A percentile compares a stretch with the other conserved stretches of the same genome.
Conservation (phyloP, 2,797 vertebrate species). For the Acomys russatus region DNA sequence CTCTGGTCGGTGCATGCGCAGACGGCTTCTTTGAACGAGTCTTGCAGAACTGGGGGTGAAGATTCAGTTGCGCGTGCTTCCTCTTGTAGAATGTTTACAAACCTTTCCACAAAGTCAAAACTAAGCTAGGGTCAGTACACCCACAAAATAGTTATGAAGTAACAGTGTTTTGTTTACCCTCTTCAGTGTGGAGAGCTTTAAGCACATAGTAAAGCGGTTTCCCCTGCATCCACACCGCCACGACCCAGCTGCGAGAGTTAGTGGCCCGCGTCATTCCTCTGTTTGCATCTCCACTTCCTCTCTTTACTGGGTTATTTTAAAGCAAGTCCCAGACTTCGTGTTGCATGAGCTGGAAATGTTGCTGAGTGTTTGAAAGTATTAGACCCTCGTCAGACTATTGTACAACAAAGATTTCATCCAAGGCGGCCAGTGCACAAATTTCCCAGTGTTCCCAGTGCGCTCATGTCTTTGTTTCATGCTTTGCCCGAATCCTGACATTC, state of each 20-base stretch:
- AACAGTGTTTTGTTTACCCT: not conserved
- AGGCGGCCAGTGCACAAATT: not conserved
- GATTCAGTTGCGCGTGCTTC: not conserved
- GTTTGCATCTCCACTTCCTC: not conserved
- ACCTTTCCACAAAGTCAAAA: constrained; percentile 7
- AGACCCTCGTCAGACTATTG: constrained; percentile 16
- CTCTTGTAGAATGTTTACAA: not conserved
- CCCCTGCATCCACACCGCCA: not conserved
- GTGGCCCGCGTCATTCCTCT: not conserved
- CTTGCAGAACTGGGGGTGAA: not conserved
- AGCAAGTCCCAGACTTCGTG: not conserved
- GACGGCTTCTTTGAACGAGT: not conserved
- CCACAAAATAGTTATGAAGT: not conserved
- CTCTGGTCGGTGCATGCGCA: accelerated
- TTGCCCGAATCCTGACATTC: not conserved
- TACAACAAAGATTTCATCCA: not conserved
- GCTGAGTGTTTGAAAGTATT: not conserved
- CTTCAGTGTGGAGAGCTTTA: not conserved
- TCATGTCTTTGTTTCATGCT: not conserved
- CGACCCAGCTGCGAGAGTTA: not conserved
- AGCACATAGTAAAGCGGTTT: not conserved
- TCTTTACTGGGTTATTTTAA: constrained; percentile 26
- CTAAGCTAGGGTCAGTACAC: not conserved
- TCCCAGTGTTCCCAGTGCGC: not conserved
- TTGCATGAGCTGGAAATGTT: not conserved